Percentiles rank a stretch among this genome's conserved stretches.
Evolutionary conservation across 2,113 vertebrate genomes (phyloP).

Genomic region (Colistium nudipinnis): DNA sequence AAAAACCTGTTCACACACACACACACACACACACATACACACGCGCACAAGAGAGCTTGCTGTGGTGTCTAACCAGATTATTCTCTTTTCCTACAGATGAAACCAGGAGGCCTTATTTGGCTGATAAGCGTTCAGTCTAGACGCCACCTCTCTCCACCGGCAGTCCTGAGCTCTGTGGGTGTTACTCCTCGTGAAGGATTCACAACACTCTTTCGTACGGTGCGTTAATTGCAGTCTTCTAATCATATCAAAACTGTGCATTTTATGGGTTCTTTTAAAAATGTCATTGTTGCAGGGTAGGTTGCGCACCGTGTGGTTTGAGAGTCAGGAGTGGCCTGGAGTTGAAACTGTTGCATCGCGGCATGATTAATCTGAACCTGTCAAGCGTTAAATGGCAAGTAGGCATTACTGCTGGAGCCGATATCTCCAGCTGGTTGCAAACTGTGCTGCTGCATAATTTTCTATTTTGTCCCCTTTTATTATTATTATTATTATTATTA

Average conservation of each 20-base stretch:
- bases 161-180: neutral
- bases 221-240: too few species aligned
- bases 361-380: conserved; percentile 20
- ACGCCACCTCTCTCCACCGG: conserved; percentile 25
- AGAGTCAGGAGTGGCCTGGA: too few species aligned
- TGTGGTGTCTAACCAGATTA: conserved; percentile 57
- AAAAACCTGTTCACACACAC: neutral
- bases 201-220: too few species aligned
- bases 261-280: too few species aligned
- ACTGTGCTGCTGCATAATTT: neutral
- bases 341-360: conserved; percentile 8
- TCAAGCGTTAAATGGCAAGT: neutral
- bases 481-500: too few species aligned
- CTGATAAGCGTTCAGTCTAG: conserved; percentile 59
- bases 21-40: neutral
- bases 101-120: conserved; percentile 50
- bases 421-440: neutral
- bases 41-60: conserved; percentile 13
- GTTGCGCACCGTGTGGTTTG: too few species aligned
- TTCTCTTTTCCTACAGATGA: conserved; percentile 36
- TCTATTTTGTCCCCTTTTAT: too few species aligned
- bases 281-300: too few species aligned
- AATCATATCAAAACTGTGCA: too few species aligned
- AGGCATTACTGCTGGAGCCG: neutral
- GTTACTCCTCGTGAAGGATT: neutral